Percentiles rank a stretch among this genome's conserved stretches.
phyloP scores from a whole-genome alignment of 2,797 vertebrate species.

The Gymnocypris eckloni region DNA sequence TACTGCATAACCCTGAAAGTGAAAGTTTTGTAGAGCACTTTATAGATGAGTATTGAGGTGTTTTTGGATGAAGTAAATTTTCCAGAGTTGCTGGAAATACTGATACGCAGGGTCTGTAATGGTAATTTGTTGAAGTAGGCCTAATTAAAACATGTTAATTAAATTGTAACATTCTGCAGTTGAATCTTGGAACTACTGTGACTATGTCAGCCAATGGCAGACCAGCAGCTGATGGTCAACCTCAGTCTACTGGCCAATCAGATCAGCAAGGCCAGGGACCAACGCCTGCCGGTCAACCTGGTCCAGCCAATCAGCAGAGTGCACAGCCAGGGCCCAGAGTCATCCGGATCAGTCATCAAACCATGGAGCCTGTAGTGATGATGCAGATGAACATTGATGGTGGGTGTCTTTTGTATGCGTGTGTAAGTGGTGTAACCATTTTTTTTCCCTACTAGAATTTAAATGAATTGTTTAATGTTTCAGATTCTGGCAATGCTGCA shows the following conservation, averaged over 20 bases:
- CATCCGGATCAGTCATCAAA: slow-evolving; percentile 93
- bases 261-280: slow-evolving; percentile 79
- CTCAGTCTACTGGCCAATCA: slow-evolving; percentile 72
- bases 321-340: slow-evolving; percentile 83
- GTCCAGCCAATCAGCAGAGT: slow-evolving; percentile 79
- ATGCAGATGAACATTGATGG: slow-evolving; percentile 96
- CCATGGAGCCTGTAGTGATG: slow-evolving; percentile 91
- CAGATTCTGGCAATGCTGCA: slow-evolving; percentile 71
- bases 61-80: slow-evolving; percentile 19
- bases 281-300: slow-evolving; percentile 74
- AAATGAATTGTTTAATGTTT: slow-evolving; percentile 6
- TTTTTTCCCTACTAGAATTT: not conserved
- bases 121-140: not conserved
- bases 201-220: slow-evolving; percentile 83
- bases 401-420: slow-evolving; percentile 68
- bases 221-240: slow-evolving; percentile 75
- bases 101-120: not conserved
- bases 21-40: slow-evolving; percentile 27
- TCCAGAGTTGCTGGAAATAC: slow-evolving; percentile 13
- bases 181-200: slow-evolving; percentile 89
- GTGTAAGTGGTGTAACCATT: not conserved
- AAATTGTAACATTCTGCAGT: slow-evolving; percentile 69
- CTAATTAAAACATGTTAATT: not conserved
- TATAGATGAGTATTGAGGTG: slow-evolving; percentile 14
- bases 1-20: slow-evolving; percentile 15